These are phyloP conservation scores for Chondrilla cf. caribensis DNA, from an alignment of 37 sponge, comb jelly and placozoan species.

Conservation along the genomic window DNA sequence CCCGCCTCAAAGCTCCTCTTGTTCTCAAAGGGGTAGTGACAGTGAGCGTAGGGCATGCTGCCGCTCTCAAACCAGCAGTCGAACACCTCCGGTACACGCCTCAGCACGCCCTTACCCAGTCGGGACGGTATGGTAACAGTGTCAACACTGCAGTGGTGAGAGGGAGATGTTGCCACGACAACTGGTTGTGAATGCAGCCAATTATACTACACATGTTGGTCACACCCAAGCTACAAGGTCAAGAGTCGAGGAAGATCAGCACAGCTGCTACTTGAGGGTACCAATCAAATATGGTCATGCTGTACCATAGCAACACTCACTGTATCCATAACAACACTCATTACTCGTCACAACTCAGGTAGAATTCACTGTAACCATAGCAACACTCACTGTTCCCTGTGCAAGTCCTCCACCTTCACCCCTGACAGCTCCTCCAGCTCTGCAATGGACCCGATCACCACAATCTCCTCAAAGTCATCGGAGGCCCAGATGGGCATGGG, in stretches of 20 bases:
- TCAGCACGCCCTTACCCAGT: constrained; percentile 76
- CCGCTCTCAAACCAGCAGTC: constrained; percentile 99
- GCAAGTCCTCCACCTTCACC: constrained; percentile 77
- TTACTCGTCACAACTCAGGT: too few relatives aligned
- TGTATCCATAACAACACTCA: too few relatives aligned
- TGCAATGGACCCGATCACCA: constrained; percentile 90
- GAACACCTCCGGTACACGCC: constrained; percentile 89
- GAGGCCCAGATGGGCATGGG: constrained; percentile 97
- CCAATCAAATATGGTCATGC: too few relatives aligned
- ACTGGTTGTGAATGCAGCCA: too few relatives aligned
- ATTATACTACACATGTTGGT: too few relatives aligned
- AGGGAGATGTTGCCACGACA: too few relatives aligned
- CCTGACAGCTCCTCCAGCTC: constrained; percentile 89
- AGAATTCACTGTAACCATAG: too few relatives aligned
- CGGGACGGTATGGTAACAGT: constrained; percentile 87
- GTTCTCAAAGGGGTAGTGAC: constrained; percentile 98
- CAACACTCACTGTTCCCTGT: constrained; percentile 79
- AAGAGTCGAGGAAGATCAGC: too few relatives aligned
- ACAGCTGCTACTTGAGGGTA: too few relatives aligned
- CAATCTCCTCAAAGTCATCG: constrained; percentile 91
- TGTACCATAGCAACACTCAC: too few relatives aligned
- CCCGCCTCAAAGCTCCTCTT: constrained; percentile 77
- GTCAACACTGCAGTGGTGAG: constrained; percentile 88
- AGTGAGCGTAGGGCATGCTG: constrained; percentile 99
- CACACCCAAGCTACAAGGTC: too few relatives aligned